These are phyloP conservation scores for Lemur catta DNA, from an alignment of 2,797 vertebrate species.

Conservation along the genomic window DNA sequence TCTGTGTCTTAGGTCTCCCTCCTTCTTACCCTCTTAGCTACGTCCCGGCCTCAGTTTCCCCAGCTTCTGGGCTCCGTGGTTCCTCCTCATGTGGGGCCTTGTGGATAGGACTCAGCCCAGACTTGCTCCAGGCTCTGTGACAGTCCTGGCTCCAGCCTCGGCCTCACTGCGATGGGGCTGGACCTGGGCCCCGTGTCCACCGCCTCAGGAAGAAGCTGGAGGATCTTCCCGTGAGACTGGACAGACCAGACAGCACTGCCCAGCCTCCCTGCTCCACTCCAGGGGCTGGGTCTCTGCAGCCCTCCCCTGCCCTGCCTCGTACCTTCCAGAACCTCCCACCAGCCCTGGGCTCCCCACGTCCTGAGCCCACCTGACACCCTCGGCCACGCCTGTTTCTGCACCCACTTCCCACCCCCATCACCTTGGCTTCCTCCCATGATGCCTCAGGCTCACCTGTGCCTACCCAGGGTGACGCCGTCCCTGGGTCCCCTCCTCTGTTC, in stretches of 20 bases:
- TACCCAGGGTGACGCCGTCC: rapidly evolving
- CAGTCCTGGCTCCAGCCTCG: constrained; percentile 27
- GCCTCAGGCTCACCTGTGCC: neutral
- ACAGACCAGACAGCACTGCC: rapidly evolving
- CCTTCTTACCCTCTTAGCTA: neutral
- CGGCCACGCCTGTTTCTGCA: neutral
- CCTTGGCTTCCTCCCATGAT: neutral
- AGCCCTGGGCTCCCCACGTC: rapidly evolving
- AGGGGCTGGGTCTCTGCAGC: neutral
- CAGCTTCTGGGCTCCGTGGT: neutral
- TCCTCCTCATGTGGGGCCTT: neutral
- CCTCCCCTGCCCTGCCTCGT: neutral
- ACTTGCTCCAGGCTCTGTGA: neutral
- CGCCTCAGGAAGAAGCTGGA: rapidly evolving
- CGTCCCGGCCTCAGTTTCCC: neutral
- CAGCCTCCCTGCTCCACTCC: neutral
- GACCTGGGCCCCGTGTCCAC: neutral
- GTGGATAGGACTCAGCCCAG: neutral
- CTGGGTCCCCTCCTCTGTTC: neutral
- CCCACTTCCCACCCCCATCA: neutral
- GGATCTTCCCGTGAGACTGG: neutral
- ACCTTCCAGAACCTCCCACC: neutral
- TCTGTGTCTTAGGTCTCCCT: too few species aligned
- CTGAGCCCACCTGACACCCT: neutral
- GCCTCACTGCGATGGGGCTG: constrained; percentile 30